phyloP scores from a whole-genome alignment of 2,888 invertebrate genomes.

The Embidobia sp. region DNA sequence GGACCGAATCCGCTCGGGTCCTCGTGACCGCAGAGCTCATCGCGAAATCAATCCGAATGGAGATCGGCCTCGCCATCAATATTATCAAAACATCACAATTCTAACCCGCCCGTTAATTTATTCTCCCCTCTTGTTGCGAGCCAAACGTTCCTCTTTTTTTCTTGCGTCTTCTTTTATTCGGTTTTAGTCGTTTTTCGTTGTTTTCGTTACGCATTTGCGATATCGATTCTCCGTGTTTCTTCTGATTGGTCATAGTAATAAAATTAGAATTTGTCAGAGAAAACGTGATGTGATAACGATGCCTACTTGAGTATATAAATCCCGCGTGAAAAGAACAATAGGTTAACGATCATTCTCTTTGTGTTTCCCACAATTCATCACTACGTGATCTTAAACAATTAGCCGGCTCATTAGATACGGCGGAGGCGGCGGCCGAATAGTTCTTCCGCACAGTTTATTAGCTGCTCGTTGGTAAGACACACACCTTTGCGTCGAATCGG shows the following conservation, averaged over 20 bases:
- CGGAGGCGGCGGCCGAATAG: constrained; percentile 55
- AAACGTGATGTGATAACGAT: constrained; percentile 52
- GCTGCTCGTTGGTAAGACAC: constrained; percentile 20
- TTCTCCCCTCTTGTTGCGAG: too few species aligned
- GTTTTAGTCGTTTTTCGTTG: neutral
- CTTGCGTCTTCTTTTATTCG: neutral
- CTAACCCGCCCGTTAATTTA: constrained; percentile 1
- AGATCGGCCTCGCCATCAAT: constrained; percentile 8
- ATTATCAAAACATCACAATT: constrained; percentile 1
- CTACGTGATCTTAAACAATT: constrained; percentile 62
- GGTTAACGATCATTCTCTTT: constrained; percentile 49
- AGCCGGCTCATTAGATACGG: constrained; percentile 62
- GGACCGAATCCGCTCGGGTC: constrained; percentile 65
- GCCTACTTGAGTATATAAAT: constrained; percentile 44
- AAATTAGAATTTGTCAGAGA: constrained; percentile 24
- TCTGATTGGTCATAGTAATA: constrained; percentile 40
- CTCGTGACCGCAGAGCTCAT: constrained; percentile 77
- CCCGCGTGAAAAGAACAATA: constrained; percentile 46
- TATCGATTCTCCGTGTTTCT: constrained; percentile 20
- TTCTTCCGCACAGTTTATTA: constrained; percentile 55
- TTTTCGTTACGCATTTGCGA: constrained; percentile 21
- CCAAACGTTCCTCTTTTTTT: too few species aligned
- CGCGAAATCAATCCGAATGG: constrained; percentile 72
- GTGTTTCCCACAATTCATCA: constrained; percentile 63
- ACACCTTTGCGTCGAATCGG: constrained; percentile 19